Percentiles rank a stretch among this genome's conserved stretches.
These are phyloP conservation scores for Pocillopora meandrina DNA, from an alignment of 92 coral and sea anemone species.

Conservation along the genomic window DNA sequence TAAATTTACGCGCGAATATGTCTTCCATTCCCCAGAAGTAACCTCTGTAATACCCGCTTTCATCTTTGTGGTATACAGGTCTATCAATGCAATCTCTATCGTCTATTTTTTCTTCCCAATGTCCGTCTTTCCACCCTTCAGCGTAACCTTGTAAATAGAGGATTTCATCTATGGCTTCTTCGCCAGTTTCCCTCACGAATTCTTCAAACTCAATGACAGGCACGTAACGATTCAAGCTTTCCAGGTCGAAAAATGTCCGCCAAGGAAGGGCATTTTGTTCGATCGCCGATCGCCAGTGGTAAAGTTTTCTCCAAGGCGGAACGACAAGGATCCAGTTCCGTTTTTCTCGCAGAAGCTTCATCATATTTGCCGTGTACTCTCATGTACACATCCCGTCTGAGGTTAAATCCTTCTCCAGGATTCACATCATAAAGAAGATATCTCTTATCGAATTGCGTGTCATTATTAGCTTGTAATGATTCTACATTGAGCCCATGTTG, in stretches of 20 bases:
- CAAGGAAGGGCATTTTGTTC: constrained; percentile 94
- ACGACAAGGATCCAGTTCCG: constrained; percentile 94
- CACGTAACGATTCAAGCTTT: constrained; percentile 86
- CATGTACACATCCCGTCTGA: constrained; percentile 94
- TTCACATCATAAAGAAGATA: constrained; percentile 95
- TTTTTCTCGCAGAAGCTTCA: constrained; percentile 76
- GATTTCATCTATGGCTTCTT: constrained; percentile 84
- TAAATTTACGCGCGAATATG: constrained; percentile 87
- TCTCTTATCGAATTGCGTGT: constrained; percentile 55
- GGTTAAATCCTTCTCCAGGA: constrained; percentile 97
- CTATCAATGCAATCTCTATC: constrained; percentile 87
- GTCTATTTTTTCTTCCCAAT: constrained; percentile 97
- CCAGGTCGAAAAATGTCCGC: constrained; percentile 92
- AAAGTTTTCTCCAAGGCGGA: constrained; percentile 96
- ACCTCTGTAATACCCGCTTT: constrained; percentile 79
- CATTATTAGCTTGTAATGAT: constrained; percentile 34
- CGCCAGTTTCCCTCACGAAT: constrained; percentile 84
- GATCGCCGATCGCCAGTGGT: constrained; percentile 89
- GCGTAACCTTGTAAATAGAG: constrained; percentile 89
- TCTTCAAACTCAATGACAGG: constrained; percentile 97
- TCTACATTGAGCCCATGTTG: constrained; percentile 73
- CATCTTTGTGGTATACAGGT: constrained; percentile 76
- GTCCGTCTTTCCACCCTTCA: constrained; percentile 97
- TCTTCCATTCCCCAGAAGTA: constrained; percentile 86
- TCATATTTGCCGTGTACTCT: constrained; percentile 89